A percentile compares a stretch with the other conserved stretches of the same genome.
These are phyloP conservation scores for Cryptotis parvus DNA, from an alignment of 2,113 vertebrate species.

Conservation along the genomic window DNA sequence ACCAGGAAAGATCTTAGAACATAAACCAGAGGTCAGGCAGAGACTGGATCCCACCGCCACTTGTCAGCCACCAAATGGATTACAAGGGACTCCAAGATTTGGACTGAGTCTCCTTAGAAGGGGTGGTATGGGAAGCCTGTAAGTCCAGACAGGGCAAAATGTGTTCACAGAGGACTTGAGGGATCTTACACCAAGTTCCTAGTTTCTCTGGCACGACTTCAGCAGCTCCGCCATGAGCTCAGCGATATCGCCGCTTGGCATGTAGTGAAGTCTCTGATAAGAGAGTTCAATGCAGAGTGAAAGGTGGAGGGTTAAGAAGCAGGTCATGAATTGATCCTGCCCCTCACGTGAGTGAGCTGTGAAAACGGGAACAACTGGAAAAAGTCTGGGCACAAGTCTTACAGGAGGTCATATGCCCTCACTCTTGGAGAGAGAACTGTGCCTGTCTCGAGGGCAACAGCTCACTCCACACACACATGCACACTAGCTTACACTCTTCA, in stretches of 20 bases:
- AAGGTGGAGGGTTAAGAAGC: neutral
- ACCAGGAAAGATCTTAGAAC: slow-evolving; percentile 23
- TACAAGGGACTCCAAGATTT: neutral
- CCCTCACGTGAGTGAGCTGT: neutral
- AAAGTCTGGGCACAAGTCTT: neutral
- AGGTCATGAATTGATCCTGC: neutral
- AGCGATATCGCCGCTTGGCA: neutral
- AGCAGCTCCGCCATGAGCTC: neutral
- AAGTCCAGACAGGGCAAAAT: neutral
- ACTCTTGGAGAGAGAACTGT: neutral
- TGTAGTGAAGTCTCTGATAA: neutral
- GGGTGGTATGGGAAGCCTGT: neutral
- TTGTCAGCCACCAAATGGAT: neutral
- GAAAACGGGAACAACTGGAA: neutral
- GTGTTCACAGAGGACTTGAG: neutral
- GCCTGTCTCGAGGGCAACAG: neutral
- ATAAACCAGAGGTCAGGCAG: neutral
- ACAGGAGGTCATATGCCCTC: no score
- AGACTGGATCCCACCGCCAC: neutral
- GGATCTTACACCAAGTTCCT: neutral
- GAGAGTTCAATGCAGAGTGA: neutral
- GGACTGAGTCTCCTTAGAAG: neutral
- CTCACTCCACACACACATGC: neutral
- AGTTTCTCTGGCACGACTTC: neutral
- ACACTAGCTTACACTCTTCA: neutral